phyloP scores from a whole-genome alignment of 1,140 invertebrate genomes.

The Chironomus tepperi region DNA sequence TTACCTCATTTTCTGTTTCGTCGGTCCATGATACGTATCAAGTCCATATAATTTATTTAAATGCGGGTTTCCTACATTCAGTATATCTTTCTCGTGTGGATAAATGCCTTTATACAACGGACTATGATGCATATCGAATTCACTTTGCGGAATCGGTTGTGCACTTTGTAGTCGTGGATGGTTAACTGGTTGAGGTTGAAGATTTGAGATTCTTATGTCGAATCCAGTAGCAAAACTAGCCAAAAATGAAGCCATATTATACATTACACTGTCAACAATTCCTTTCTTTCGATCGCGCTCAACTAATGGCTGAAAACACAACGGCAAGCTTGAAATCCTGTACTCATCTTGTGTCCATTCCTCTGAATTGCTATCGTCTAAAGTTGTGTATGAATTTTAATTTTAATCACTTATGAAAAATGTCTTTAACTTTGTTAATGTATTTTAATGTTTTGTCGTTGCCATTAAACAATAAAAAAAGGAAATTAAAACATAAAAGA shows the following conservation, averaged over 20 bases:
- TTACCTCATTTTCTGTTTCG: slow-evolving; percentile 46
- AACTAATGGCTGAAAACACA: slow-evolving; percentile 30
- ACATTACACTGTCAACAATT: slow-evolving; percentile 73
- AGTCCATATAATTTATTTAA: slow-evolving; percentile 56
- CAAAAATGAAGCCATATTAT: slow-evolving; percentile 82
- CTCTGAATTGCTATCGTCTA: neutral
- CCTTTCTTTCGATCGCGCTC: slow-evolving; percentile 54
- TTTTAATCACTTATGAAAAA: no score
- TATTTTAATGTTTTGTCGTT: neutral
- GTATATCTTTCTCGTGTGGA: slow-evolving; percentile 36
- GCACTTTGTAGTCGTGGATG: slow-evolving; percentile 42
- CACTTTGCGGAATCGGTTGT: slow-evolving; percentile 30
- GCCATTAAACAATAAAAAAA: neutral
- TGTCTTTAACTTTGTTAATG: no score
- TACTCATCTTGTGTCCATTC: neutral
- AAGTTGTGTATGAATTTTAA: neutral
- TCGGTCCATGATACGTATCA: slow-evolving; percentile 85
- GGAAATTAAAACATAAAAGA: neutral
- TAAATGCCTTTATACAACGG: slow-evolving; percentile 35
- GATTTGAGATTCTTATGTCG: slow-evolving; percentile 79
- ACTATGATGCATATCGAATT: slow-evolving; percentile 40
- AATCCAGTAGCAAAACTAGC: slow-evolving; percentile 83
- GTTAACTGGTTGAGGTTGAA: slow-evolving; percentile 71
- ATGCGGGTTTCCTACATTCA: slow-evolving; percentile 48
- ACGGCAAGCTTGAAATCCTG: neutral